Evolutionary conservation across 2,113 vertebrate genomes (phyloP).

Genomic region (Nyctereutes procyonoides): DNA sequence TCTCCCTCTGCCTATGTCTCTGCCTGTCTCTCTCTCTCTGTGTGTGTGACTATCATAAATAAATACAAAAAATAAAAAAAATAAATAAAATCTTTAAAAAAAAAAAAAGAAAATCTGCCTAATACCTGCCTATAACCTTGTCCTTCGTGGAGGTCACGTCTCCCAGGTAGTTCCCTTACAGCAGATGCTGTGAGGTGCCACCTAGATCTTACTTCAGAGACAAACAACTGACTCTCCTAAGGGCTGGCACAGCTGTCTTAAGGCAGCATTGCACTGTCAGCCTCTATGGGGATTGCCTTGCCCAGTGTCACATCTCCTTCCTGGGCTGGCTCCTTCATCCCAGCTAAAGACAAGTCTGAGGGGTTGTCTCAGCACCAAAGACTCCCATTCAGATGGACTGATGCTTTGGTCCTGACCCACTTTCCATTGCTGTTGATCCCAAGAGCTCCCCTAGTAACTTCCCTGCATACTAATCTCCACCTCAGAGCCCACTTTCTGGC

Average conservation of each 20-base stretch:
- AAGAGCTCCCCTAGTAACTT: neutral
- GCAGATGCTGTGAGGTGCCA: neutral
- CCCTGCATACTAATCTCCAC: neutral
- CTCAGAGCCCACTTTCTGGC: neutral
- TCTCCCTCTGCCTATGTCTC: no score
- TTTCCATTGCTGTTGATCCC: neutral
- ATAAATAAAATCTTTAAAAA: no score
- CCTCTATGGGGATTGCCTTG: neutral
- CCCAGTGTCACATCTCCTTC: neutral
- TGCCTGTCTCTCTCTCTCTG: no score
- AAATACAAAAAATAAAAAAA: no score
- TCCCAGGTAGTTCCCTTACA: neutral
- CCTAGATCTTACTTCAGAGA: neutral
- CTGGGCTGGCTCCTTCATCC: neutral
- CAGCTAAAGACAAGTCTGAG: neutral
- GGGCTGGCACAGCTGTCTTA: neutral
- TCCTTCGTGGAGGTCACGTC: neutral
- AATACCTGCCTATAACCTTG: neutral
- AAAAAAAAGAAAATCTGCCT: neutral
- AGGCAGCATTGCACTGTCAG: neutral
- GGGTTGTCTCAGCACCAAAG: neutral
- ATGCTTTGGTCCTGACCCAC: neutral
- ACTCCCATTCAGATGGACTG: neutral
- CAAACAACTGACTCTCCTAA: neutral
- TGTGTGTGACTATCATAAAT: no score